Evolutionary conservation across 2,113 vertebrate genomes (phyloP), one percentile per base, ranked within the genome.

Genomic region (Brachyhypopomus occidentalis): DNA sequence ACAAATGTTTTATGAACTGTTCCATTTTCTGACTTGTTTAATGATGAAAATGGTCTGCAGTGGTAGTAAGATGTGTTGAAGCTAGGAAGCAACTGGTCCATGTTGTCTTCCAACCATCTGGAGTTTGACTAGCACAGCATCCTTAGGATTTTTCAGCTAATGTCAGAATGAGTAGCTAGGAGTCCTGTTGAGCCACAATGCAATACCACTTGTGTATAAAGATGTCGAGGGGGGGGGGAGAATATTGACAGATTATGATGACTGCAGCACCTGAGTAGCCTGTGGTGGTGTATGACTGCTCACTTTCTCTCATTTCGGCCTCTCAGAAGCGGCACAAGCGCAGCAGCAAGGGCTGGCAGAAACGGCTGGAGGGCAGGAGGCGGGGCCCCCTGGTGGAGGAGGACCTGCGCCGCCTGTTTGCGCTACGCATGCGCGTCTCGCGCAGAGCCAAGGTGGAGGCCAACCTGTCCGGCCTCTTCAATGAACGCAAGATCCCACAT

Each of bases 401-500:
- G 0, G 83, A 95, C 82, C 84, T 95, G 74, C 85, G 41, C 0
- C 83, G 74, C 11, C 93, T 95, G 63, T 95, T 95, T 1, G 64
- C 88, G 1, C 25, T 89, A 60, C 92, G 92, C 66, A 90, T 95
- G 92, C 80, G 88, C 0, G 62, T 95, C 76, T 85, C 89, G 9
- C 81, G 89, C 45, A 91, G 91, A 0, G 66, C 89, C 66, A 94
- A 92, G 62, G 80, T 94, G 80, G 94, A 95, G 83, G 79, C 89
- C 0, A 85, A 94, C 88, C 92, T 95, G 17, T 81, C 91, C 0
- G 89, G 92, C 2, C 91, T 95, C 59, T 95, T 95, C 88, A 95
- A 90, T n/a, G 94, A 95, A 60, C 91, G 93, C n/a, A 93, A 92
- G 84, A 90, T 94, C 79, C 91, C 89, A 0, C 93, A 91, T 30